Percentiles rank a stretch among this genome's conserved stretches.
Evolutionary conservation across 1,140 invertebrate genomes (phyloP).

Genomic region (Drosophila sulfurigaster): DNA sequence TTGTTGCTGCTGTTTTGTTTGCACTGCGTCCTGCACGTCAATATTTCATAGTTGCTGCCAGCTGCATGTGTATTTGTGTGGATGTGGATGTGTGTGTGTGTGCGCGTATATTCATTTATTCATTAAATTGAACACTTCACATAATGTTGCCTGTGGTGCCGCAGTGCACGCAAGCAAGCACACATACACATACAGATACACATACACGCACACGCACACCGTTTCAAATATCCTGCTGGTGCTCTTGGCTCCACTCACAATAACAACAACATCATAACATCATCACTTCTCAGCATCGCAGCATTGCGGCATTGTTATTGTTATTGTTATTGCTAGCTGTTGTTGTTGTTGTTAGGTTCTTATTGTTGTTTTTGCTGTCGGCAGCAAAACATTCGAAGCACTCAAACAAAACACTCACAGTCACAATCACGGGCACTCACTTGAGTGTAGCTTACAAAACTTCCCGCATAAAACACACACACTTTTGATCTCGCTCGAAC

Average conservation of each 20-base stretch:
- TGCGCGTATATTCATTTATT: conserved; percentile 33
- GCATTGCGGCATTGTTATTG: conserved; percentile 43
- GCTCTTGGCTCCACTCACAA: conserved; percentile 19
- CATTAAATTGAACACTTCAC: conserved; percentile 65
- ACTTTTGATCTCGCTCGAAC: conserved; percentile 10
- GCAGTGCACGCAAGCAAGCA: conserved; percentile 8
- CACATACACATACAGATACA: conserved; percentile 14
- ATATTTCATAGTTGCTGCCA: conserved; percentile 63
- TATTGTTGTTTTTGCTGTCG: conserved; percentile 20
- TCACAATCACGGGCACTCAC: conserved; percentile 1
- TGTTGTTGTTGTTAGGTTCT: neutral
- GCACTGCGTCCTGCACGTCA: conserved; percentile 61
- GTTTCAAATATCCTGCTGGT: conserved; percentile 63
- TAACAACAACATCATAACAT: conserved; percentile 41
- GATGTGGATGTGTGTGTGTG: neutral
- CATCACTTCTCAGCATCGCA: conserved; percentile 25
- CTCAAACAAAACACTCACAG: conserved; percentile 1
- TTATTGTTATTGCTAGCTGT: conserved; percentile 41
- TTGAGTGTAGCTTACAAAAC: neutral
- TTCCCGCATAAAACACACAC: conserved; percentile 39
- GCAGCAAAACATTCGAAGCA: conserved; percentile 10
- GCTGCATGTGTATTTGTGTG: conserved; percentile 26
- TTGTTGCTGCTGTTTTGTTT: conserved; percentile 30
- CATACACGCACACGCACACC: conserved; percentile 29
- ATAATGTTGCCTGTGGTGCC: conserved; percentile 49